Percentiles rank a stretch among this genome's conserved stretches.
Conservation (phyloP, 2,113 vertebrate species). For the Oenanthe oenanthe region DNA sequence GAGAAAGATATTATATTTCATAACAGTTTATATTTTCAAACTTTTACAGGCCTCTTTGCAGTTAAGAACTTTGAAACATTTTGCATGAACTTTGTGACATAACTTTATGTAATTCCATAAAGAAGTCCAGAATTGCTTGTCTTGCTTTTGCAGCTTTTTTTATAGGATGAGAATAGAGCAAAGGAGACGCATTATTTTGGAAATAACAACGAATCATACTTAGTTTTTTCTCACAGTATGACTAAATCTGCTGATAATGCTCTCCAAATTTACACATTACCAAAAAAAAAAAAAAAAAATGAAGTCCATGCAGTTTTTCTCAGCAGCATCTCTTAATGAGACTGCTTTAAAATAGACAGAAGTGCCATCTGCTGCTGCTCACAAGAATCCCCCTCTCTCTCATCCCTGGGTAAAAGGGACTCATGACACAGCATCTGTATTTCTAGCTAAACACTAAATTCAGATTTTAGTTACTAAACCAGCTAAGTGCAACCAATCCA, state of each 20-base stretch:
- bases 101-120: background rate
- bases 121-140: background rate
- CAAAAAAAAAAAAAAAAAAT: background rate
- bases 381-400: background rate
- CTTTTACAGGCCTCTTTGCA: background rate
- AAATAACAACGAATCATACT: background rate
- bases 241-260: background rate
- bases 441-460: background rate
- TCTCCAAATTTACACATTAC: background rate
- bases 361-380: conserved; percentile 30
- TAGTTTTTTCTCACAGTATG: background rate
- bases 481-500: background rate
- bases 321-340: background rate
- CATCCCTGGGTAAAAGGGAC: background rate
- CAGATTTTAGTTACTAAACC: background rate
- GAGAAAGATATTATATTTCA: background rate
- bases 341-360: background rate
- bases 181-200: background rate
- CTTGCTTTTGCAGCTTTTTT: background rate
- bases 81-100: background rate
- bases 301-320: background rate
- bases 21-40: background rate
- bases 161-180: background rate
- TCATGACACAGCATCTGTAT: conserved; percentile 6
- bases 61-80: background rate